A percentile compares a stretch with the other conserved stretches of the same genome.
phyloP scores from a whole-genome alignment of 2,797 vertebrate genomes.

The Dendrocincla tyrannina region DNA sequence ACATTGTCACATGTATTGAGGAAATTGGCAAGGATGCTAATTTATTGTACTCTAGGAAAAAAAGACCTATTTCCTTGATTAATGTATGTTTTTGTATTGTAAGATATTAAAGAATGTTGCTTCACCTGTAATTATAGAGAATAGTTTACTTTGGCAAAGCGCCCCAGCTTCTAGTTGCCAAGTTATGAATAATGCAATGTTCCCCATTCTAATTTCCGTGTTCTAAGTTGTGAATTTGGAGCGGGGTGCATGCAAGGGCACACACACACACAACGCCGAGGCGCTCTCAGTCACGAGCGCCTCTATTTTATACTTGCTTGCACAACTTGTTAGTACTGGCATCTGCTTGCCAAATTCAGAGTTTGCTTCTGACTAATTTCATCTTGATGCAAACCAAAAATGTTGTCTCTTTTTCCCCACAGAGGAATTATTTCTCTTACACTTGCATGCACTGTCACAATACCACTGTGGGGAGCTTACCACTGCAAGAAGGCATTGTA shows the following conservation, averaged over 20 bases:
- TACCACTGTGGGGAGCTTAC: constrained; percentile 51
- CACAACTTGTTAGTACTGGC: constrained; percentile 72
- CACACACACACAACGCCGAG: neutral
- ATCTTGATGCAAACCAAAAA: constrained; percentile 68
- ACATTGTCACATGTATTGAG: constrained; percentile 55
- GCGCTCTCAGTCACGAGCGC: constrained; percentile 16
- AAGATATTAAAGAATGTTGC: constrained; percentile 69
- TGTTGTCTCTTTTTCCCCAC: constrained; percentile 6
- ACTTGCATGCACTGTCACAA: constrained; percentile 48
- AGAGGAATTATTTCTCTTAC: constrained; percentile 65
- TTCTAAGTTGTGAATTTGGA: constrained; percentile 71
- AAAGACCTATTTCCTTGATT: constrained; percentile 63
- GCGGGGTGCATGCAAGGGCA: constrained; percentile 69
- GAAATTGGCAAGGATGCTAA: constrained; percentile 69
- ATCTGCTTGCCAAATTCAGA: constrained; percentile 68
- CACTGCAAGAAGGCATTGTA: neutral
- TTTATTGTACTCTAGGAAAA: constrained; percentile 70
- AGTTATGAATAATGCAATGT: constrained; percentile 74
- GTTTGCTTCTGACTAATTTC: constrained; percentile 70
- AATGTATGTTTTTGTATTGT: constrained; percentile 70
- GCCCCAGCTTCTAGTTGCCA: constrained; percentile 69
- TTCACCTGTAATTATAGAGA: constrained; percentile 73
- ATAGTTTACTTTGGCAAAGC: constrained; percentile 66
- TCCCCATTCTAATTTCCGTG: constrained; percentile 71
- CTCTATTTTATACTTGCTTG: constrained; percentile 75